phyloP scores from a whole-genome alignment of 2,113 vertebrate species.

The Perccottus glenii region DNA sequence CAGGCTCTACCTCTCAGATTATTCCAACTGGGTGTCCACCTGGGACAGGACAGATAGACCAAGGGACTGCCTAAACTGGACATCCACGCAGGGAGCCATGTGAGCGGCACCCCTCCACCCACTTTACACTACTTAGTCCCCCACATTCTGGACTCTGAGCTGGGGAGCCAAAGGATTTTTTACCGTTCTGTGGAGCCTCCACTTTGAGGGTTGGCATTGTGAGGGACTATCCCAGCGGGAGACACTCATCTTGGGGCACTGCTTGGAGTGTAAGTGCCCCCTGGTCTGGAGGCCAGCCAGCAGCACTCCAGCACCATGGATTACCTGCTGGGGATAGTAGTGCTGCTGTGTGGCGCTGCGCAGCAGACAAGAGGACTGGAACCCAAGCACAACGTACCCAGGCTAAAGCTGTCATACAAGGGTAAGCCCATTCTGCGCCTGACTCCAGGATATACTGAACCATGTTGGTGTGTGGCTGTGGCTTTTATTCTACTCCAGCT shows the following conservation, averaged over 20 bases:
- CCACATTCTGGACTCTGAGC: conserved; percentile 40
- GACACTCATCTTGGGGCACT: conserved; percentile 63
- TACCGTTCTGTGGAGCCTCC: conserved; percentile 41
- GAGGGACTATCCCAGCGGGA: conserved; percentile 56
- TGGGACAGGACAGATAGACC: conserved; percentile 62
- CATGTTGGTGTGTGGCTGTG: background rate
- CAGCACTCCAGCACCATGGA: conserved; percentile 88
- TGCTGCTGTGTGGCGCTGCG: conserved; percentile 88
- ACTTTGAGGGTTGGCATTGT: conserved; percentile 39
- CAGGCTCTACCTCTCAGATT: conserved; percentile 21
- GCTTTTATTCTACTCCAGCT: conserved; percentile 34
- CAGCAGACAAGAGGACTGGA: conserved; percentile 84
- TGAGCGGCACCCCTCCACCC: conserved; percentile 68
- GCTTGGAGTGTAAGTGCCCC: conserved; percentile 73
- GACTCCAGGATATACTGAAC: conserved; percentile 41
- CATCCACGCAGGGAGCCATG: conserved; percentile 79
- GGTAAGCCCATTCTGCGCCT: conserved; percentile 81
- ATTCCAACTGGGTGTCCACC: conserved; percentile 52
- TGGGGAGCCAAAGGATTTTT: conserved; percentile 66
- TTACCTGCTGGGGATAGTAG: conserved; percentile 88
- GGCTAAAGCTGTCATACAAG: conserved; percentile 95
- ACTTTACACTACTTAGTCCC: conserved; percentile 53
- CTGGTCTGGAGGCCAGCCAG: conserved; percentile 78
- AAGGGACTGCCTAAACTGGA: conserved; percentile 66
- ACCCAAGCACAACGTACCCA: conserved; percentile 91